A percentile compares a stretch with the other conserved stretches of the same genome.
phyloP scores from a whole-genome alignment of 2,797 vertebrate species.

The Coreius guichenoti region DNA sequence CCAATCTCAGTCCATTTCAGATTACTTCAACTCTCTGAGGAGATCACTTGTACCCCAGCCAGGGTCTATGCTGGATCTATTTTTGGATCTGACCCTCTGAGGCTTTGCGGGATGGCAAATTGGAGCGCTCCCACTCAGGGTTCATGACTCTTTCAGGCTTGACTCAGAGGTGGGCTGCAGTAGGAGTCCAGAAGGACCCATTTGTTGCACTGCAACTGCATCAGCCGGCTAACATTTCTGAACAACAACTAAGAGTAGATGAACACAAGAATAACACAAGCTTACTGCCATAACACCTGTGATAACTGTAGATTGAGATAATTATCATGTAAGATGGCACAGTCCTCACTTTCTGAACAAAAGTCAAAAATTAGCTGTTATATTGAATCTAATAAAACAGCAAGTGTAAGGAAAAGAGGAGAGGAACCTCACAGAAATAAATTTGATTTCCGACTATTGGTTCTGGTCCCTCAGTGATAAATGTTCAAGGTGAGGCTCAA shows the following conservation, averaged over 20 bases:
- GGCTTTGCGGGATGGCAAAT: slow-evolving; percentile 4
- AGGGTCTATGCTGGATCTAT: slow-evolving; percentile 15
- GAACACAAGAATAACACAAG: neutral
- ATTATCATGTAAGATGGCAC: neutral
- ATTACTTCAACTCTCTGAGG: slow-evolving; percentile 24
- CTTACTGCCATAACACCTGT: neutral
- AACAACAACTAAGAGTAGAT: neutral
- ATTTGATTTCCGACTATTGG: neutral
- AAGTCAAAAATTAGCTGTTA: neutral
- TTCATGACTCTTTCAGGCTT: slow-evolving; percentile 27
- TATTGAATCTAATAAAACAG: neutral
- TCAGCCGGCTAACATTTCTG: slow-evolving; percentile 1
- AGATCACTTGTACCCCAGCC: slow-evolving; percentile 27
- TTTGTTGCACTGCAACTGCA: slow-evolving; percentile 11
- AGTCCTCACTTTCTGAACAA: neutral
- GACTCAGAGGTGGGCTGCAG: slow-evolving; percentile 27
- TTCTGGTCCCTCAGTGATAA: slow-evolving; percentile 3
- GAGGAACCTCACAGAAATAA: neutral
- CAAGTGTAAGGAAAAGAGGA: neutral
- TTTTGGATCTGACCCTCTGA: slow-evolving; percentile 26
- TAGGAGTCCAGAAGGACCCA: slow-evolving; percentile 19
- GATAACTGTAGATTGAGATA: neutral
- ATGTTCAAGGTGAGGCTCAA: slow-evolving; percentile 18
- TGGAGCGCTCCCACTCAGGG: slow-evolving; percentile 33
- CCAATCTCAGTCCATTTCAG: neutral